Percentiles rank a stretch among this genome's conserved stretches.
These are phyloP conservation scores for Grammatotria lemairii DNA, from an alignment of 2,113 vertebrate genomes.

Conservation along the genomic window DNA sequence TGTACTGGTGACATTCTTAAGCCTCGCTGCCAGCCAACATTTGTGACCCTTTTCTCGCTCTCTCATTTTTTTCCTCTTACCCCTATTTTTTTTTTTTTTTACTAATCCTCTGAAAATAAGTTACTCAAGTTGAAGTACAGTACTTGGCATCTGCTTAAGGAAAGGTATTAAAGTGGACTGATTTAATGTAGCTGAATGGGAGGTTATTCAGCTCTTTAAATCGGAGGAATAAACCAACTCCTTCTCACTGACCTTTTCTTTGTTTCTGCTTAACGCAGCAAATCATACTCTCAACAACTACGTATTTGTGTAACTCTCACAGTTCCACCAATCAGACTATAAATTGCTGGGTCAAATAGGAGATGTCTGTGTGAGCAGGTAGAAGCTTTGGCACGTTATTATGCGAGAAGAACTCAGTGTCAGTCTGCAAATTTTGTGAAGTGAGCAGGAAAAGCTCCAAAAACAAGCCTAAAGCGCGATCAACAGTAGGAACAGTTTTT, in stretches of 20 bases:
- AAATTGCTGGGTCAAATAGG: neutral
- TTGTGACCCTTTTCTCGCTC: neutral
- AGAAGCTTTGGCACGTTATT: neutral
- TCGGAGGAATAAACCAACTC: slow-evolving; percentile 4
- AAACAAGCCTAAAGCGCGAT: neutral
- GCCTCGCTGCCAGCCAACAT: slow-evolving; percentile 24
- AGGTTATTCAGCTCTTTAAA: slow-evolving; percentile 33
- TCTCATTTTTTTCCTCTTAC: neutral
- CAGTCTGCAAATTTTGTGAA: slow-evolving; percentile 4
- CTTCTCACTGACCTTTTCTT: slow-evolving; percentile 26
- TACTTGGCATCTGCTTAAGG: slow-evolving; percentile 36
- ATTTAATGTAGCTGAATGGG: slow-evolving; percentile 42
- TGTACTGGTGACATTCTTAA: slow-evolving; percentile 38
- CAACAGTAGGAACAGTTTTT: neutral
- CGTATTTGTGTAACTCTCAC: neutral
- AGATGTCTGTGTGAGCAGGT: neutral
- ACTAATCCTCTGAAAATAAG: slow-evolving; percentile 38
- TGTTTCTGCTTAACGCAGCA: slow-evolving; percentile 1
- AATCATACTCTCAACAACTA: neutral
- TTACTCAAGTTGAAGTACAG: slow-evolving; percentile 34
- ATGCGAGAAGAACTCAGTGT: neutral
- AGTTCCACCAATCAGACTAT: neutral
- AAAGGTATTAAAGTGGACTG: slow-evolving; percentile 37
- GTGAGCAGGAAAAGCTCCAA: neutral
- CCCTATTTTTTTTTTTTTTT: slow-evolving; percentile 30